A percentile compares a stretch with the other conserved stretches of the same genome.
Conservation (phyloP, 23 tunicate species). For the Pegea sp. region DNA sequence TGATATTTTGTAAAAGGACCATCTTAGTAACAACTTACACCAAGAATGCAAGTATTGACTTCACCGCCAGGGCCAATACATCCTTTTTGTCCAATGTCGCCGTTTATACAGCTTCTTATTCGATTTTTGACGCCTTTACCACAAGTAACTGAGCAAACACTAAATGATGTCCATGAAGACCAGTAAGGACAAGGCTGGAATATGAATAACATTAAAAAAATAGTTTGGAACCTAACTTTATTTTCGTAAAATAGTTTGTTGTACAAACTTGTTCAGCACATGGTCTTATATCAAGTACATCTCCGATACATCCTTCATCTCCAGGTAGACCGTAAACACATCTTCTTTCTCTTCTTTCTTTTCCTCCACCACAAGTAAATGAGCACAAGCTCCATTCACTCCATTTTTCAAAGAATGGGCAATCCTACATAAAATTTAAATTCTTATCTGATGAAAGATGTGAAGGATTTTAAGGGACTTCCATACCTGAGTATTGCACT, state of each 20-base stretch:
- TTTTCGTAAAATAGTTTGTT: background rate
- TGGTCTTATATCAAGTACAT: constrained; percentile 3
- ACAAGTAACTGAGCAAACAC: constrained; percentile 34
- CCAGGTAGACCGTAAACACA: constrained; percentile 33
- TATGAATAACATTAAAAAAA: background rate
- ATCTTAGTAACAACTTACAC: no score
- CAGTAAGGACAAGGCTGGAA: constrained; percentile 37
- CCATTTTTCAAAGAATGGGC: constrained; percentile 17
- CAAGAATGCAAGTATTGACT: constrained; percentile 33
- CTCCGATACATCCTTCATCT: constrained; percentile 40
- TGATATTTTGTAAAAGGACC: no score
- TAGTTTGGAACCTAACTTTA: background rate
- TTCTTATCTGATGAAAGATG: background rate
- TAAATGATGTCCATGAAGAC: constrained; percentile 46
- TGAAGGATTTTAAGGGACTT: no score
- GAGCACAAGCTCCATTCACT: constrained; percentile 21
- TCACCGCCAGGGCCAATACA: constrained; percentile 24
- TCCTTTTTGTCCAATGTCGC: constrained; percentile 5
- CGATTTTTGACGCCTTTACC: constrained; percentile 44
- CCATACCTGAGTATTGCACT: constrained; percentile 33
- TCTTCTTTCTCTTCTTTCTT: constrained; percentile 4
- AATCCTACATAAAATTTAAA: constrained; percentile 3
- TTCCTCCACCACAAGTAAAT: constrained; percentile 43
- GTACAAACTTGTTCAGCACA: constrained; percentile 1
- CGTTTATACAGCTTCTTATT: constrained; percentile 25